These are phyloP conservation scores for Campopleginae sp. DNA, from an alignment of 2,888 invertebrate species.

Conservation along the genomic window DNA sequence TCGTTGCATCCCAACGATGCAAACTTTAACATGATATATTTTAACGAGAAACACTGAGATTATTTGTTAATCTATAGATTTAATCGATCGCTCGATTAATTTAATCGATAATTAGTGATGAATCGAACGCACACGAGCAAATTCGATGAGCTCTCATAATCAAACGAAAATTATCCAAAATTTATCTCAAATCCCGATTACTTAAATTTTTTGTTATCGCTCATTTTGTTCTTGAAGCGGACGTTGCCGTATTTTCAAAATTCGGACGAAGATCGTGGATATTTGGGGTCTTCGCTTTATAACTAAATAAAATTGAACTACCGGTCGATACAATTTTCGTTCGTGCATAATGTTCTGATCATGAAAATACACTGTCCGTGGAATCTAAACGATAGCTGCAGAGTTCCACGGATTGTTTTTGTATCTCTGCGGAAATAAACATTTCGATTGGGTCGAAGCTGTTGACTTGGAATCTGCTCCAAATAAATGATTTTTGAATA, in stretches of 20 bases:
- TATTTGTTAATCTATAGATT: background rate
- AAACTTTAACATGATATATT: too few species aligned
- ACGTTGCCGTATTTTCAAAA: background rate
- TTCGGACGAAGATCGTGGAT: background rate
- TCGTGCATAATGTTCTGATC: background rate
- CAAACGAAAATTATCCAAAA: background rate
- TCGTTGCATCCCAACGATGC: too few species aligned
- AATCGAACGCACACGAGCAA: background rate
- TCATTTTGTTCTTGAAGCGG: background rate
- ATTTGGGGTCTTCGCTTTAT: background rate
- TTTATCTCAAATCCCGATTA: background rate
- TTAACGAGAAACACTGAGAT: too few species aligned
- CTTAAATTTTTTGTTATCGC: background rate
- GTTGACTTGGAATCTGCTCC: background rate
- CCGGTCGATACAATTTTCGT: background rate
- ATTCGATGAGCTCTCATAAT: background rate
- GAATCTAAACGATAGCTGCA: background rate
- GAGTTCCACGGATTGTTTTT: background rate
- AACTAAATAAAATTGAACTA: background rate
- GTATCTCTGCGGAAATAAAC: background rate
- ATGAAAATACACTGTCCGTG: background rate
- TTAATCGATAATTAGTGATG: background rate
- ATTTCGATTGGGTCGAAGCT: background rate
- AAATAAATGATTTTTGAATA: background rate
- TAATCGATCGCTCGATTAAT: background rate